phyloP scores from a whole-genome alignment of 2,797 vertebrate genomes.

The Rhinoraja longicauda region DNA sequence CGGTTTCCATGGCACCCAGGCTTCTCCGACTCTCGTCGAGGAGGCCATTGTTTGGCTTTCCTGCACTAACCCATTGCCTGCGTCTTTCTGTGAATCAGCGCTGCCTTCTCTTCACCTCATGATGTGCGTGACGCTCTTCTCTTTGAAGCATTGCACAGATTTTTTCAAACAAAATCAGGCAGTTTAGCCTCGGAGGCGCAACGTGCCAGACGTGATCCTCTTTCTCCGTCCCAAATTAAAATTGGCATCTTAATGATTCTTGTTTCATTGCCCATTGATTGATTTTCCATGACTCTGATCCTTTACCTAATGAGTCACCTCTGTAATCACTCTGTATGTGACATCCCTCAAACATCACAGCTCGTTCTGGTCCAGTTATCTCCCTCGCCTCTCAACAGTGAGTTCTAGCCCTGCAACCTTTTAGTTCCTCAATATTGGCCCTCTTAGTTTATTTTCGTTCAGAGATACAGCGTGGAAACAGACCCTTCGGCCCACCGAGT shows the following conservation, averaged over 20 bases:
- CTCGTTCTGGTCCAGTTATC: background rate
- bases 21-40: background rate
- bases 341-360: background rate
- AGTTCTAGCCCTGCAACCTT: background rate
- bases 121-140: background rate
- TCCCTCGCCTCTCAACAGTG: background rate
- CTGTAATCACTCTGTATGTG: too few species aligned
- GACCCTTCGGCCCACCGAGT: too few species aligned
- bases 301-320: background rate
- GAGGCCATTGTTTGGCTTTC: background rate
- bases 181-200: background rate
- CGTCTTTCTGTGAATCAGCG: background rate
- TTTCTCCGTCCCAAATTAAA: background rate
- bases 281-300: background rate
- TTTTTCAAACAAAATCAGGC: background rate
- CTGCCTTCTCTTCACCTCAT: background rate
- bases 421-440: background rate
- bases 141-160: background rate
- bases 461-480: too few species aligned
- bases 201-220: background rate
- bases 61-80: background rate
- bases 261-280: background rate
- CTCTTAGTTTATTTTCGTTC: too few species aligned
- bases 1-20: conserved; percentile 16
- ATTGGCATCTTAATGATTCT: background rate